These are phyloP conservation scores for Tachysurus vachellii DNA, from an alignment of 2,113 vertebrate species.

Conservation along the genomic window DNA sequence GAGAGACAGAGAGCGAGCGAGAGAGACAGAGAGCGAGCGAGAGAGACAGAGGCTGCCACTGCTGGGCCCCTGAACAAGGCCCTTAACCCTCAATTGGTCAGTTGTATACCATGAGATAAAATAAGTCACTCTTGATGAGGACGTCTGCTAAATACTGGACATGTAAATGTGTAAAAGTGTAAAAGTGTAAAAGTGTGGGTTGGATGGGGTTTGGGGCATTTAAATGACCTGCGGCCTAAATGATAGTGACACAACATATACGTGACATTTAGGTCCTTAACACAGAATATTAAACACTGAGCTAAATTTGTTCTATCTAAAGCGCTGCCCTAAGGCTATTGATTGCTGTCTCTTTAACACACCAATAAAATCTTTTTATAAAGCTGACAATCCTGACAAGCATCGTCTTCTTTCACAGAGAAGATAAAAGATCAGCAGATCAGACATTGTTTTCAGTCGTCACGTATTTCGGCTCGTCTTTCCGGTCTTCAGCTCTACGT, in stretches of 20 bases:
- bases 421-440: background rate
- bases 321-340: background rate
- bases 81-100: too few species aligned
- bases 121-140: too few species aligned
- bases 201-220: too few species aligned
- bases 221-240: too few species aligned
- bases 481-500: background rate
- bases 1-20: too few species aligned
- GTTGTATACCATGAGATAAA: too few species aligned
- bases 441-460: background rate
- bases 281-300: background rate
- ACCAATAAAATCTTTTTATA: background rate
- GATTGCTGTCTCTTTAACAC: background rate
- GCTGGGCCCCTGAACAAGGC: too few species aligned
- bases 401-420: background rate
- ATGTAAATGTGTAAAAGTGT: too few species aligned
- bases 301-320: background rate
- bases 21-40: too few species aligned
- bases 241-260: background rate
- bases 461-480: background rate
- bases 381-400: background rate
- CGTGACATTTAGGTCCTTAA: background rate
- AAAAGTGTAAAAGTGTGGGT: too few species aligned
- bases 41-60: too few species aligned
- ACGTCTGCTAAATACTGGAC: too few species aligned